Conservation (phyloP, 2,888 invertebrate species). For the Molorchus minor region DNA sequence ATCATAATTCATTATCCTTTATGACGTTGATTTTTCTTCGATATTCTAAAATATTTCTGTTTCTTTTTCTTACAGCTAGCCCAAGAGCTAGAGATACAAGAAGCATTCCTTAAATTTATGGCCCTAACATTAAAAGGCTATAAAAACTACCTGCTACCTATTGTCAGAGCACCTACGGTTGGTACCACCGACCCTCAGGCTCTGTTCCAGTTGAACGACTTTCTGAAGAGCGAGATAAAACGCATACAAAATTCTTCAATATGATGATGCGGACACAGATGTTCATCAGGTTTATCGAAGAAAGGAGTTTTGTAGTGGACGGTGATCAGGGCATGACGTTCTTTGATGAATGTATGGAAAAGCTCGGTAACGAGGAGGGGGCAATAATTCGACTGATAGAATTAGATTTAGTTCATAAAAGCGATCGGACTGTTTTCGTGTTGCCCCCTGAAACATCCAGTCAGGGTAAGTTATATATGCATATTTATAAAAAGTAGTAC, state of each 20-base stretch:
- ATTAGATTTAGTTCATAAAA: constrained; percentile 78
- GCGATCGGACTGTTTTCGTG: constrained; percentile 94
- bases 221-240: constrained; percentile 89
- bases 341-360: constrained; percentile 97
- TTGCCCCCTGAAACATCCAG: constrained; percentile 85
- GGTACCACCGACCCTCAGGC: constrained; percentile 96
- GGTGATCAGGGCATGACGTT: constrained; percentile 94
- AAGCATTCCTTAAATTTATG: constrained; percentile 96
- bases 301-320: constrained; percentile 98
- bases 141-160: constrained; percentile 86
- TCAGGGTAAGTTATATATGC: constrained; percentile 49
- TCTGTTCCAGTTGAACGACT: constrained; percentile 92
- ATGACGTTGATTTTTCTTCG: constrained; percentile 3
- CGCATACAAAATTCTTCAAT: constrained; percentile 88
- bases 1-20: too few species aligned
- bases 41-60: not conserved
- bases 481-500: too few species aligned
- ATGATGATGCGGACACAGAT: constrained; percentile 93
- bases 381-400: constrained; percentile 77
- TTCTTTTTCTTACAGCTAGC: constrained; percentile 73
- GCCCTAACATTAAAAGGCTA: constrained; percentile 92
- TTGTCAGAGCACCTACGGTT: constrained; percentile 91
- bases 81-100: constrained; percentile 94
- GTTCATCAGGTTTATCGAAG: constrained; percentile 98
- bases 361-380: constrained; percentile 70